Percentiles rank a stretch among this genome's conserved stretches.
Evolutionary conservation across 2,797 vertebrate genomes (phyloP).

Genomic region (Myotis findleyi): DNA sequence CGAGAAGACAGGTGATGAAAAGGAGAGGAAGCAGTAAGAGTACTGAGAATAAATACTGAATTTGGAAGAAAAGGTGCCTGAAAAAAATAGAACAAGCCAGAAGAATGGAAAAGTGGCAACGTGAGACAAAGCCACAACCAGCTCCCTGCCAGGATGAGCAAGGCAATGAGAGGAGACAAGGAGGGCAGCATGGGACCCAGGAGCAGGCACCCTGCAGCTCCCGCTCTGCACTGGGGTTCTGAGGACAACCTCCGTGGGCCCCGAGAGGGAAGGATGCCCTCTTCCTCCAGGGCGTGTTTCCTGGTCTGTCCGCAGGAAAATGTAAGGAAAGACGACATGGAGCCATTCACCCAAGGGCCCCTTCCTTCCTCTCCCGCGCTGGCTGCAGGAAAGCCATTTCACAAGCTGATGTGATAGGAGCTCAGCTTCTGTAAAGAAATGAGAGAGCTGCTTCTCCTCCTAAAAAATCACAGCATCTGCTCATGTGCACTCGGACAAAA

Average conservation of each 20-base stretch:
- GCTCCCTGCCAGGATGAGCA: background rate
- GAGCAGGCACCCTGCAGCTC: background rate
- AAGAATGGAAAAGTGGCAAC: background rate
- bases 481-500: background rate
- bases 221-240: background rate
- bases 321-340: background rate
- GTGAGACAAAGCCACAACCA: accelerated
- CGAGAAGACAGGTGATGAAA: background rate
- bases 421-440: background rate
- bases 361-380: background rate
- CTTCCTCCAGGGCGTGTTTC: background rate
- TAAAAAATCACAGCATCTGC: background rate
- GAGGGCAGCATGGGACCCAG: accelerated
- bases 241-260: background rate
- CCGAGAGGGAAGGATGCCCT: background rate
- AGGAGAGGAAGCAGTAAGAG: background rate
- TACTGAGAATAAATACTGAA: background rate
- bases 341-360: background rate
- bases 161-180: accelerated
- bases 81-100: background rate
- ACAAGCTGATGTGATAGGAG: background rate
- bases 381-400: background rate
- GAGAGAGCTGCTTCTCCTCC: background rate
- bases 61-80: background rate
- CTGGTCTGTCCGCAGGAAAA: background rate